Base-by-base conservation (phyloP, 2,888 invertebrate genomes). In the Sipha maydis region DNA sequence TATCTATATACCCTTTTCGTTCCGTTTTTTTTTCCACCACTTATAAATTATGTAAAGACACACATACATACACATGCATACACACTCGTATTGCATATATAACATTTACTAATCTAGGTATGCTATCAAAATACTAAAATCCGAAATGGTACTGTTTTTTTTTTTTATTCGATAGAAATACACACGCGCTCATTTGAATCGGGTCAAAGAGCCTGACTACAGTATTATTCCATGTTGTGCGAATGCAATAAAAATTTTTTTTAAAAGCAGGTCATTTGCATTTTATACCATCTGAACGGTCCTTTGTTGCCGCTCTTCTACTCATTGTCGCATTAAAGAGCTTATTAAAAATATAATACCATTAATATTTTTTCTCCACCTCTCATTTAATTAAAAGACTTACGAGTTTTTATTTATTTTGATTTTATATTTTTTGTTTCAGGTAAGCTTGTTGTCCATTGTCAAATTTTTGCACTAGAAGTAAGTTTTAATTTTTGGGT, bases 401-500 rank as follows among this genome's bases (percentile, higher is more conserved):
- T 77, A 77, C 41, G 67, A 77, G 73, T 73, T 73, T 71, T 73
- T 73, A 34, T 77, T 71, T 85, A 77, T 48, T 28, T 85, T 61
- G 61, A 11, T 69, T 69, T 85, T 31, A 38, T 61, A 21, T 61
- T 71, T 25, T 79, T 80, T 79, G 85, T 85, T 86, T 41, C 86
- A 86, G 86, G 86, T 86, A 86, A 86, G 86, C 73, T 80, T 28
- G 11, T 69, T 17, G 21, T 28, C 69, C 56, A 71, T 75, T 61
- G 79, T 80, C 79, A 67, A 25, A 48, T 61, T 78, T 73, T 79
- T 41, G 61, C 56, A 7, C 34, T 19, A 28, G 28, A 54, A 56
- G 86, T 86, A 80, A 86, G 86, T 86, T 73, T 86, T 73, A 86
- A 80, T 86, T 86, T 79, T 73, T 41, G 3, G 38, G 17, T 21